Conservation (phyloP, 2,113 vertebrate genomes). For the human region GRCh38 chr2:146660501-146661000, state of each 20-base stretch:
- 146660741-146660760: conserved; percentile 2
- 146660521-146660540: not conserved
- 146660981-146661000: conserved; percentile 13
- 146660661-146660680: not conserved
- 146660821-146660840: conserved; percentile 47
- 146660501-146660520: not conserved
- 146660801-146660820: conserved; percentile 44
- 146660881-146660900: conserved; percentile 17
- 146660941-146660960: not conserved
- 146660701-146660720: conserved; percentile 45
- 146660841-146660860: conserved; percentile 51
- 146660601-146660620: not conserved
- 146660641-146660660: not conserved
- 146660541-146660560: not conserved
- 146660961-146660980: conserved; percentile 48
- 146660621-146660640: not conserved
- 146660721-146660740: conserved; percentile 27
- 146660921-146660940: not conserved
- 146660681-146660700: conserved; percentile 6
- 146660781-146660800: not conserved
- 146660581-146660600: not conserved
- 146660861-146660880: conserved; percentile 34
- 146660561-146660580: not conserved
- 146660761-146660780: conserved; percentile 14
- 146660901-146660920: conserved; percentile 34